Percentiles rank a stretch among this genome's conserved stretches.
Conservation (phyloP, 2,113 vertebrate species). For the Periophthalmodon schlosseri region DNA sequence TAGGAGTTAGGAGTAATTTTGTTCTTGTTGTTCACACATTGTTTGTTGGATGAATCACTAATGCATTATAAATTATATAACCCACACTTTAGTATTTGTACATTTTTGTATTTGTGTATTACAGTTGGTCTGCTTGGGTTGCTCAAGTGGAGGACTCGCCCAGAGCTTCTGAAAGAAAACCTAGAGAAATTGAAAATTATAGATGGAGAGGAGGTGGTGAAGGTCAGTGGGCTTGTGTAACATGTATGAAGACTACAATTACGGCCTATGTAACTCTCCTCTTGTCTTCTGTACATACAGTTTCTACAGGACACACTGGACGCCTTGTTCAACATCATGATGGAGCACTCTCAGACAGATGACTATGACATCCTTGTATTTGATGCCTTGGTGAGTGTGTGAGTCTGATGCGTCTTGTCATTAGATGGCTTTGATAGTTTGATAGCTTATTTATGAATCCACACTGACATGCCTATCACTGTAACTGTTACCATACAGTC, state of each 20-base stretch:
- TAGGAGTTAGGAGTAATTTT: no score
- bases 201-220: constrained; percentile 97
- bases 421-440: constrained; percentile 23
- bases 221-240: constrained; percentile 75
- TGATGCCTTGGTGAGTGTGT: constrained; percentile 91
- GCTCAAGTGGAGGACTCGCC: constrained; percentile 94
- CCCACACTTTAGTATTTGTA: neutral
- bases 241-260: neutral
- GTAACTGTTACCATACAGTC: constrained; percentile 14
- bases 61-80: no score
- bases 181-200: constrained; percentile 94
- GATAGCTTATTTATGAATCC: constrained; percentile 11
- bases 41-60: neutral
- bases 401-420: constrained; percentile 11
- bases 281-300: constrained; percentile 60
- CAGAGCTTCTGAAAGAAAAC: constrained; percentile 90
- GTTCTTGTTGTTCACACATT: neutral
- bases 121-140: constrained; percentile 92
- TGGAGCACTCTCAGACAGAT: constrained; percentile 93
- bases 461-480: constrained; percentile 16
- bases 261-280: neutral
- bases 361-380: constrained; percentile 98
- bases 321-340: constrained; percentile 98
- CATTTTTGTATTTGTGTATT: constrained; percentile 17
- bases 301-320: constrained; percentile 96